Evolutionary conservation across 2,888 invertebrate species (phyloP).

Genomic region (Therioaphis trifolii): DNA sequence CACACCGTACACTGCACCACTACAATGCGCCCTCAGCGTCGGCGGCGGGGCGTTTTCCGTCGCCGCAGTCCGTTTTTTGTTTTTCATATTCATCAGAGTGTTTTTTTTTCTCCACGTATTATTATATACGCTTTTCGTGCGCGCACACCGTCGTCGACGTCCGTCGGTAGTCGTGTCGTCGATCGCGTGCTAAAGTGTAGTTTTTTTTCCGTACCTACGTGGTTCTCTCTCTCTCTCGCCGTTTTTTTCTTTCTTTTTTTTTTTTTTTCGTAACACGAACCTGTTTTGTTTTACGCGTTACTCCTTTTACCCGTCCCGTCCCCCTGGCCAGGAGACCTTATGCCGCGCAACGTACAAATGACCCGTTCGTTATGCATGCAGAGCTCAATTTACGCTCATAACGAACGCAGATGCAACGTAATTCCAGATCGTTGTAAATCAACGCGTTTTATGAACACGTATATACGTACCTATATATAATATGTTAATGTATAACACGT

Average conservation of each 20-base stretch:
- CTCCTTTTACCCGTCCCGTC: not conserved
- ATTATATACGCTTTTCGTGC: not conserved
- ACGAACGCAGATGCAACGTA: slow-evolving; percentile 8
- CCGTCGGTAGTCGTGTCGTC: not conserved
- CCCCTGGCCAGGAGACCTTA: not conserved
- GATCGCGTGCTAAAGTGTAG: slow-evolving; percentile 21
- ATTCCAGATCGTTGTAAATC: slow-evolving; percentile 45
- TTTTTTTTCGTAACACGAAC: slow-evolving; percentile 17
- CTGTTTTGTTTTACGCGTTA: slow-evolving; percentile 28
- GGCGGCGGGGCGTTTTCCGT: too few species aligned
- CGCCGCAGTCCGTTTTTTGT: too few species aligned
- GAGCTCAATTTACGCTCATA: not conserved
- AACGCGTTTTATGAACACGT: slow-evolving; percentile 25
- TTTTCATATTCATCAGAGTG: not conserved
- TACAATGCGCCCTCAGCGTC: too few species aligned
- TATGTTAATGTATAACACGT: not conserved
- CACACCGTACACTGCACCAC: too few species aligned
- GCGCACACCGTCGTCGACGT: not conserved
- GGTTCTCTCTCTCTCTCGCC: too few species aligned
- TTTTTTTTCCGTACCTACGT: not conserved
- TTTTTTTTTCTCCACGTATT: not conserved
- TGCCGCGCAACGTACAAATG: not conserved
- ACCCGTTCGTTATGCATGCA: slow-evolving; percentile 15
- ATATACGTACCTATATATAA: not conserved
- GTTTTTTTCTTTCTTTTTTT: slow-evolving; percentile 13